A percentile compares a stretch with the other conserved stretches of the same genome.
phyloP scores from a whole-genome alignment of 2,888 invertebrate genomes.

The Apamea crenata region DNA sequence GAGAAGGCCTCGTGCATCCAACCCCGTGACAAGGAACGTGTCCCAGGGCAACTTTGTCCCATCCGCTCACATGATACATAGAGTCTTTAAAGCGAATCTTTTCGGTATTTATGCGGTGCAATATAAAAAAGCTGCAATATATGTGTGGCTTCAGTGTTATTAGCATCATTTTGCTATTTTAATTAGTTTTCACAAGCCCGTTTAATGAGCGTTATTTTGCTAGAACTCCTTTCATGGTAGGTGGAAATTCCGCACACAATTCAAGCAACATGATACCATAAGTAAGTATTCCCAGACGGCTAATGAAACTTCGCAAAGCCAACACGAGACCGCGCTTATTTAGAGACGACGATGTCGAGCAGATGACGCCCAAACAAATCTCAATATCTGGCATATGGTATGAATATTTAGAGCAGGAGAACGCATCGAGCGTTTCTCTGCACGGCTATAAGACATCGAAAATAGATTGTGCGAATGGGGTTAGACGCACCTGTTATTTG shows the following conservation, averaged over 20 bases:
- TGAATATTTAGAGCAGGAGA: slow-evolving; percentile 89
- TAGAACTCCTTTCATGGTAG: slow-evolving; percentile 62
- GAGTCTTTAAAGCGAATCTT: slow-evolving; percentile 24
- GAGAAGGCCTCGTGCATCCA: slow-evolving; percentile 73
- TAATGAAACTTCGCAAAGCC: slow-evolving; percentile 87
- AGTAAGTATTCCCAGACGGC: slow-evolving; percentile 85
- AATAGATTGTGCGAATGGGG: slow-evolving; percentile 91
- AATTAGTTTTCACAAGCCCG: slow-evolving; percentile 12
- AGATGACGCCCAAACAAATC: slow-evolving; percentile 90
- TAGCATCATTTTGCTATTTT: background rate
- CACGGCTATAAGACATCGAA: slow-evolving; percentile 90
- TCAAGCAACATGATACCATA: slow-evolving; percentile 83
- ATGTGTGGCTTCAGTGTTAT: background rate
- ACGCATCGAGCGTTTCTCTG: slow-evolving; percentile 87
- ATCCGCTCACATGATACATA: slow-evolving; percentile 40
- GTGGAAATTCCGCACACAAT: slow-evolving; percentile 78
- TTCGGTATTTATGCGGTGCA: slow-evolving; percentile 17
- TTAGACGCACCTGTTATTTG: slow-evolving; percentile 90
- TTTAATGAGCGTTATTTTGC: slow-evolving; percentile 55
- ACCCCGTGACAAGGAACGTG: slow-evolving; percentile 72
- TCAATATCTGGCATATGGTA: slow-evolving; percentile 89
- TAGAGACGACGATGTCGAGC: slow-evolving; percentile 85
- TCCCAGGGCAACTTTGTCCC: slow-evolving; percentile 61
- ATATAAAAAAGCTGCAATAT: background rate
- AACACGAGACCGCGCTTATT: slow-evolving; percentile 85